Percentiles rank a stretch among this genome's conserved stretches.
Evolutionary conservation across 2,888 invertebrate species (phyloP).

Genomic region (Anodontia alba): DNA sequence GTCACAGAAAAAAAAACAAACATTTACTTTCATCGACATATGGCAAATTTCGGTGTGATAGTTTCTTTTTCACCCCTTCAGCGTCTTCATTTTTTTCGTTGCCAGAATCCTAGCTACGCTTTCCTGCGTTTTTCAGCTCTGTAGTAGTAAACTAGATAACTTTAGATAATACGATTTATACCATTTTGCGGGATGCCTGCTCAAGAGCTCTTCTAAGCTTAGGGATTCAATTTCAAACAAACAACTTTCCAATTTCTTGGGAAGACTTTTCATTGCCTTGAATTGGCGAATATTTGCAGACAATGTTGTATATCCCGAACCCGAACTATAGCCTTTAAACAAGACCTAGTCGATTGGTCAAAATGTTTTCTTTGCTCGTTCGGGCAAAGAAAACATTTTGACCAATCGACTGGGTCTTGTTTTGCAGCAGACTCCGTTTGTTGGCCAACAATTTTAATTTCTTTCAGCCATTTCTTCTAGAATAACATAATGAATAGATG

Average conservation of each 20-base stretch:
- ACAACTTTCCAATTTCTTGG: background rate
- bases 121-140: background rate
- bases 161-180: constrained; percentile 14
- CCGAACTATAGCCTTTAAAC: background rate
- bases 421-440: background rate
- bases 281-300: background rate
- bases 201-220: background rate
- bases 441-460: background rate
- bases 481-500: no score
- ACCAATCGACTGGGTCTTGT: background rate
- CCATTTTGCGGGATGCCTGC: constrained; percentile 9
- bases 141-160: background rate
- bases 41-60: background rate
- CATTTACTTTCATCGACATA: background rate
- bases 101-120: background rate
- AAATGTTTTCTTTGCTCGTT: background rate
- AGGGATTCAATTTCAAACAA: background rate
- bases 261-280: background rate
- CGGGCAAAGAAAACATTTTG: constrained; percentile 13
- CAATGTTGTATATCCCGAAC: constrained; percentile 1
- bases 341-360: no score
- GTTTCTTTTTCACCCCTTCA: background rate
- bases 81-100: background rate
- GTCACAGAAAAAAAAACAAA: background rate
- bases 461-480: background rate